Evolutionary conservation across 2,888 invertebrate species (phyloP).

Genomic region (Scrobipalpa atriplicella): DNA sequence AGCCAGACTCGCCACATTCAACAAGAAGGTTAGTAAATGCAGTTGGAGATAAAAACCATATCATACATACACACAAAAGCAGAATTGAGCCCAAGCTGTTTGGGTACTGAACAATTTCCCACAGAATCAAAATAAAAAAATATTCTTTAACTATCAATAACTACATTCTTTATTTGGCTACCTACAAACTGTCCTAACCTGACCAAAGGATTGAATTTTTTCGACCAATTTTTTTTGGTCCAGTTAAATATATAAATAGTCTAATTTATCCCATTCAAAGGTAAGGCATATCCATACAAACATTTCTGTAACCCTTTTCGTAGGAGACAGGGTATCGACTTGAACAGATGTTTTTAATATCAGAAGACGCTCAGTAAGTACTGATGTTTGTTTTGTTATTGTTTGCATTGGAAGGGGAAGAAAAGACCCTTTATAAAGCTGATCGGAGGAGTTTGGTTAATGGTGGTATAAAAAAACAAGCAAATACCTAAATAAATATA

Average conservation of each 20-base stretch:
- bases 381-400: slow-evolving; percentile 55
- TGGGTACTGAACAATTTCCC: too few species aligned
- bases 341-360: slow-evolving; percentile 76
- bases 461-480: background rate
- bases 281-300: slow-evolving; percentile 48
- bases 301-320: slow-evolving; percentile 57
- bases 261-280: background rate
- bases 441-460: slow-evolving; percentile 2
- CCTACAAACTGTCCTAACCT: background rate
- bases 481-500: background rate
- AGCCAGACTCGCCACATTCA: too few species aligned
- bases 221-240: background rate
- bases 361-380: slow-evolving; percentile 51
- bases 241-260: background rate
- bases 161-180: too few species aligned
- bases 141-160: too few species aligned
- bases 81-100: too few species aligned
- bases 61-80: too few species aligned
- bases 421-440: slow-evolving; percentile 17
- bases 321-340: slow-evolving; percentile 54
- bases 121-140: too few species aligned
- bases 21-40: too few species aligned
- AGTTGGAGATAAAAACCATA: too few species aligned
- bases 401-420: slow-evolving; percentile 33
- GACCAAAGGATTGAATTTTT: background rate